phyloP scores from a whole-genome alignment of 1,140 invertebrate species.

The Ectropis grisescens region DNA sequence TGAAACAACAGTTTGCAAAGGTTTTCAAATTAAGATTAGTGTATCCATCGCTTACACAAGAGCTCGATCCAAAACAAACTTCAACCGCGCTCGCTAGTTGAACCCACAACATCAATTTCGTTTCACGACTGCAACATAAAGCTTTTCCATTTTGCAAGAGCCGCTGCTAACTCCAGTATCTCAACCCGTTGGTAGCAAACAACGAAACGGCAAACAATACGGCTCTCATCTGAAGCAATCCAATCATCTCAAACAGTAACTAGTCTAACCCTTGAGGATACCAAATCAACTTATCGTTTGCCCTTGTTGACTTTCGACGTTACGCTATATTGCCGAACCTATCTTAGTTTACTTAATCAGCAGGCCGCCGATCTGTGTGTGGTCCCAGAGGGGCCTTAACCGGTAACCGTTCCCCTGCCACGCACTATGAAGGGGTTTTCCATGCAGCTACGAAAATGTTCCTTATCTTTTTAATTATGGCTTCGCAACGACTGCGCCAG shows the following conservation, averaged over 20 bases:
- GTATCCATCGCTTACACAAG: too few species aligned
- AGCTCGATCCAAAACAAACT: too few species aligned
- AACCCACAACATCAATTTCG: too few species aligned
- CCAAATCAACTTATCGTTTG: slow-evolving; percentile 60
- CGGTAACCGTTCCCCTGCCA: slow-evolving; percentile 34
- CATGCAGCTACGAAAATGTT: slow-evolving; percentile 57
- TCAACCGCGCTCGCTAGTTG: too few species aligned
- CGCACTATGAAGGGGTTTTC: slow-evolving; percentile 39
- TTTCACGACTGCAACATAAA: too few species aligned
- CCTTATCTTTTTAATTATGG: slow-evolving; percentile 67
- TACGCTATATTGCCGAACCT: slow-evolving; percentile 46
- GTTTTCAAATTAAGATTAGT: too few species aligned
- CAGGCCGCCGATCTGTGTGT: slow-evolving; percentile 37
- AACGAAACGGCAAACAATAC: slow-evolving; percentile 21
- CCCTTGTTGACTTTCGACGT: slow-evolving; percentile 65
- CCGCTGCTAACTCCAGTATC: too few species aligned
- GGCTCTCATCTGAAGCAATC: slow-evolving; percentile 48
- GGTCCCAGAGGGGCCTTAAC: slow-evolving; percentile 47
- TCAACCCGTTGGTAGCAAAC: too few species aligned
- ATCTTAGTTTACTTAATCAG: slow-evolving; percentile 68
- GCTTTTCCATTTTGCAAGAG: too few species aligned
- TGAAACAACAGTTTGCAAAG: too few species aligned
- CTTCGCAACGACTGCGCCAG: slow-evolving; percentile 35
- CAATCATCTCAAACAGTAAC: slow-evolving; percentile 61
- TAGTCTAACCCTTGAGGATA: slow-evolving; percentile 58